Base-by-base conservation (phyloP, 2,797 vertebrate species). In the Enteromius paludinosus region DNA sequence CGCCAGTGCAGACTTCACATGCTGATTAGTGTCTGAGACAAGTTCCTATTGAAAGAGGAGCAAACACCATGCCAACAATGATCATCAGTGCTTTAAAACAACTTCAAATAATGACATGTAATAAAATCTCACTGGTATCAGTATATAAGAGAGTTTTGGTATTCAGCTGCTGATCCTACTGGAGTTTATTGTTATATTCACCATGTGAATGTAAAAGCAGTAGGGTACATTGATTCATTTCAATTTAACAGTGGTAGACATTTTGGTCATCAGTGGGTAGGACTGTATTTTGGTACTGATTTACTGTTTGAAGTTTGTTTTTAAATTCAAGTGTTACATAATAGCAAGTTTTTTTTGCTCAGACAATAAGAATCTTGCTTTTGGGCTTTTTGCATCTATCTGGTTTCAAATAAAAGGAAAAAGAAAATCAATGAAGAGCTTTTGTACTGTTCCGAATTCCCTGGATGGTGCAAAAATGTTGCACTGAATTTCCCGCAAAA, bases 1-100 rank as follows among this genome's bases (percentile, higher is more conserved):
- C 81, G 96, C 96, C 90, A 96, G 91, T 4, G 96, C 96, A 28
- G 96, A 96, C 90, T 96, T 96, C 88, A 96, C 96, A 84, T 96
- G 96, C 89, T 96, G 96, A 93, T 96, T 96, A 64, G 96, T 96
- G 92, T 96, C 96, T 45, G 95, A 95, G 77, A 96, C 96, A 56
- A 96, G 93, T 83, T 96, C 96, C 96, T 56, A 66, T 82, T 77
- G 74, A 82, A 25, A 43, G 25, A 76, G 12, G 20, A 17, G 30
- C 30, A 43, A 79, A 65, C 43, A 52, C 43, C 18, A 25, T 25
- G 33, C 28, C 5, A 64, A 47, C 10, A 59, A 41, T 43, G 10
- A 18, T 5, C 6, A 61, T 62, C 17, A 11, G 62, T 61, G 33
- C 33, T 59, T 38, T 25, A 38, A 75, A 14, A n/a, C 30, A 56